Base-by-base conservation (phyloP, 2,113 vertebrate genomes). In the Equus quagga region DNA sequence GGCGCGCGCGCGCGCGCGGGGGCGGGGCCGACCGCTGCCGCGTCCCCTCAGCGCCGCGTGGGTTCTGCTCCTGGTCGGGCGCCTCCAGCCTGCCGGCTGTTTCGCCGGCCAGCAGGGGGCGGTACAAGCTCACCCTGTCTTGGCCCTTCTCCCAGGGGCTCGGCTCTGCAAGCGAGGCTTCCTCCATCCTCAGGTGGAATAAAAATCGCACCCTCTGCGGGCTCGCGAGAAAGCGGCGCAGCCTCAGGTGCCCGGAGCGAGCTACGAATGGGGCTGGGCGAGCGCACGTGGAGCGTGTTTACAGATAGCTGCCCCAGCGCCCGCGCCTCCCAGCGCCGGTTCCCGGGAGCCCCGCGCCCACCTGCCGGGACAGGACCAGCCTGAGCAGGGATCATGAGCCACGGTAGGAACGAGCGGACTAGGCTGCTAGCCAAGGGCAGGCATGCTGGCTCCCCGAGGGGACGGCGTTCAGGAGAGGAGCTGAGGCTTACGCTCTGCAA, bases 211-310 rank as follows among this genome's bases (percentile, higher is more conserved):
- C 1, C 6, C 6, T 31, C 1, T 1, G 65, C 73, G 21, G 15
- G 54, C 46, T 36, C 1, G 1, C 13, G 8, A 14, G 36, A 69
- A 73, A 80, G 26, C 69, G 6, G 28, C 31, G 21, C 26, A 2
- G 26, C 86, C 14, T 54, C 26, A 2, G 17, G 87, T 18, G 41
- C 51, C 6, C 0, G 0, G 33, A 41, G 33, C 49, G 3, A 2
- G 28, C 18, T 28, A 86, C 78, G 58, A 64, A 86, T 31, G 15
- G 75, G 28, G 90, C 67, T 7, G 89, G 67, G 84, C 17, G 85
- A 56, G 91, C 65, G 76, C 97, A 98, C 98, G 97, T 97, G 98
- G 56, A 76, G 44, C 56, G 79, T 98, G 97, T 98, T 98, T 98
- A 97, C 97, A 96, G 94, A 88, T 79, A 91, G 54, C 26, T 6